Conservation (phyloP, 2,888 invertebrate genomes). For the Agapostemon virescens region DNA sequence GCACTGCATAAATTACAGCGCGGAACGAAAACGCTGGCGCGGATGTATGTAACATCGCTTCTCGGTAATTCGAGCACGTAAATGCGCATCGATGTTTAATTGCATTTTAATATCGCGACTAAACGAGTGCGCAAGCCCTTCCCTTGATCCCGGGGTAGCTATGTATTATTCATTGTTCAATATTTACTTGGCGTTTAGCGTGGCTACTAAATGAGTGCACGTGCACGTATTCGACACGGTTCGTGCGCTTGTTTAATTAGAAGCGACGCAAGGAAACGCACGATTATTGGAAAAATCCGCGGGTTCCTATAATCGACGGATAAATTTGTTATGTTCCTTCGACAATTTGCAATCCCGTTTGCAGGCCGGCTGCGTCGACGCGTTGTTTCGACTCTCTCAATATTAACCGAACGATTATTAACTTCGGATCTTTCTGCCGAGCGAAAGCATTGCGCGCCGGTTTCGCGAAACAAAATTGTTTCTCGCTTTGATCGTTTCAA, state of each 20-base stretch:
- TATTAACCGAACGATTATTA: background rate
- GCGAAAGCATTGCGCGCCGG: too few species aligned
- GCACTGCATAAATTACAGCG: constrained; percentile 5
- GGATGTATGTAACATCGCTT: background rate
- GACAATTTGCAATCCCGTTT: background rate
- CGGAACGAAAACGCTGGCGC: constrained; percentile 5
- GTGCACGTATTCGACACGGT: background rate
- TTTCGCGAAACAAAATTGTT: too few species aligned
- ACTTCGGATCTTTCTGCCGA: too few species aligned
- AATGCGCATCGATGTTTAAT: constrained; percentile 41
- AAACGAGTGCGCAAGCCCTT: constrained; percentile 12
- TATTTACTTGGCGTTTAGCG: constrained; percentile 43
- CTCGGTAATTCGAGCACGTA: constrained; percentile 4
- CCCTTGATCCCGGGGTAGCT: background rate
- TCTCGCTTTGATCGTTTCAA: too few species aligned
- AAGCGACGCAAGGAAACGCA: background rate
- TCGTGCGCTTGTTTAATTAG: background rate
- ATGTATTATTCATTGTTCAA: constrained; percentile 47
- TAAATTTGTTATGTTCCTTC: background rate
- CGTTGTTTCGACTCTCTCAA: too few species aligned
- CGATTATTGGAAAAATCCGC: background rate
- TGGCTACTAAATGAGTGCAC: constrained; percentile 21
- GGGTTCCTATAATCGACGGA: background rate
- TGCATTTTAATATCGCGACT: constrained; percentile 43
- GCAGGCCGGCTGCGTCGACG: too few species aligned